Evolutionary conservation across 2,113 vertebrate species (phyloP).

Genomic region (Oreocharis arfaki): DNA sequence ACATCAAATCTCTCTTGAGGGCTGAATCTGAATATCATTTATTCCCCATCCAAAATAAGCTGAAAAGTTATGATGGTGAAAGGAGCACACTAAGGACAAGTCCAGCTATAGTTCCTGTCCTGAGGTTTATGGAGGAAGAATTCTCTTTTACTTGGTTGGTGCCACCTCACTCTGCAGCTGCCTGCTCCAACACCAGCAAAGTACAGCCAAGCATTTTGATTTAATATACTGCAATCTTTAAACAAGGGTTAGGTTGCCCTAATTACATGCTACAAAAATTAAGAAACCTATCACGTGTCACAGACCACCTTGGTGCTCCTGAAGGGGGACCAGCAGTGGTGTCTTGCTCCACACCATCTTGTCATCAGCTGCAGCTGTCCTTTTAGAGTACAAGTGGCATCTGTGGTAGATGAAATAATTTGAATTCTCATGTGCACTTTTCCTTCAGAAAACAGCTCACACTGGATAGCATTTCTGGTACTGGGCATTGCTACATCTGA

Average conservation of each 20-base stretch:
- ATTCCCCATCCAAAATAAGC: not conserved
- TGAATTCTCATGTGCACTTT: slow-evolving; percentile 63
- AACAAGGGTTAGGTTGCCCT: slow-evolving; percentile 61
- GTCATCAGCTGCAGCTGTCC: slow-evolving; percentile 69
- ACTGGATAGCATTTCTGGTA: slow-evolving; percentile 53
- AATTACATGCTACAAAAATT: slow-evolving; percentile 74
- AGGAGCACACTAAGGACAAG: not conserved
- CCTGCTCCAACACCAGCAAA: slow-evolving; percentile 59
- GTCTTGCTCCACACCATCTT: slow-evolving; percentile 70
- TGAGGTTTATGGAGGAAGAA: slow-evolving; percentile 49
- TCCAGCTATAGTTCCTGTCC: slow-evolving; percentile 21
- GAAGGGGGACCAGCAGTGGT: slow-evolving; percentile 67
- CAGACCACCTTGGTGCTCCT: slow-evolving; percentile 39
- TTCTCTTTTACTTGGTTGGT: slow-evolving; percentile 58
- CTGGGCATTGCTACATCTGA: slow-evolving; percentile 31
- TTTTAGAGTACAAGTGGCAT: slow-evolving; percentile 71
- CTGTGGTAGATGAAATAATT: slow-evolving; percentile 69
- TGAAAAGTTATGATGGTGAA: not conserved
- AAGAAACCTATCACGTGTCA: slow-evolving; percentile 63
- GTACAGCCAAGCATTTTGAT: slow-evolving; percentile 9
- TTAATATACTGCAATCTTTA: slow-evolving; percentile 65
- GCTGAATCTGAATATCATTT: not conserved
- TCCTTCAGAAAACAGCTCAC: slow-evolving; percentile 66
- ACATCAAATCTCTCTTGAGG: not conserved
- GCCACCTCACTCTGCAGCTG: slow-evolving; percentile 37